A percentile compares a stretch with the other conserved stretches of the same genome.
Conservation (phyloP, 2,888 invertebrate species). For the Drosophila rubida region DNA sequence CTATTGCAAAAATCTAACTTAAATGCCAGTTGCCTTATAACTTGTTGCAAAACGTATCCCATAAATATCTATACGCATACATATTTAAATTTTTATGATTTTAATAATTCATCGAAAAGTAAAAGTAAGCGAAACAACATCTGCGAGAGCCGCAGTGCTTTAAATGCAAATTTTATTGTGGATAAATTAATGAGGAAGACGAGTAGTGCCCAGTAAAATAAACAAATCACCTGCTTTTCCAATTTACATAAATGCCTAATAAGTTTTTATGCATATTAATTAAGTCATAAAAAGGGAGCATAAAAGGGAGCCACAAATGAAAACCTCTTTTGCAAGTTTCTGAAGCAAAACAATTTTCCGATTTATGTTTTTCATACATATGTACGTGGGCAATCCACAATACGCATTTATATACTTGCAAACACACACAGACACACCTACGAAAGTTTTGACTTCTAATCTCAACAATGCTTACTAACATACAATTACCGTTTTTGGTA, state of each 20-base stretch:
- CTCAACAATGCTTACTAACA: slow-evolving; percentile 21
- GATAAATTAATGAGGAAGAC: slow-evolving; percentile 59
- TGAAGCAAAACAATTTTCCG: slow-evolving; percentile 24
- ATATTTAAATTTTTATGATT: slow-evolving; percentile 25
- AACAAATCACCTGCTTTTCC: slow-evolving; percentile 72
- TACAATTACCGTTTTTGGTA: slow-evolving; percentile 24
- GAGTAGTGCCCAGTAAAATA: slow-evolving; percentile 43
- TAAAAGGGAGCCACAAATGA: slow-evolving; percentile 1
- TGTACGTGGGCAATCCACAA: slow-evolving; percentile 27
- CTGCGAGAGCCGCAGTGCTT: slow-evolving; percentile 43
- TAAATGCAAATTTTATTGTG: slow-evolving; percentile 71
- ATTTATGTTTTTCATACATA: slow-evolving; percentile 24
- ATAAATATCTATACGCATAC: slow-evolving; percentile 13
- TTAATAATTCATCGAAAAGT: slow-evolving; percentile 61
- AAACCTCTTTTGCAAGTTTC: slow-evolving; percentile 23
- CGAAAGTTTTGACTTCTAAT: slow-evolving; percentile 24
- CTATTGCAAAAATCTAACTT: slow-evolving; percentile 9
- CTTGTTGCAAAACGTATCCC: slow-evolving; percentile 14
- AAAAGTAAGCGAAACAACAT: slow-evolving; percentile 66
- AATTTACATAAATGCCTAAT: slow-evolving; percentile 74
- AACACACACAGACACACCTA: neutral
- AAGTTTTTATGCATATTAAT: slow-evolving; percentile 73
- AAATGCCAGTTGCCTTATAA: slow-evolving; percentile 23
- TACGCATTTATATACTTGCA: slow-evolving; percentile 5
- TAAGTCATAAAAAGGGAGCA: slow-evolving; percentile 42